A percentile compares a stretch with the other conserved stretches of the same genome.
Evolutionary conservation across 2,113 vertebrate species (phyloP).

Genomic region (Pseudois nayaur): DNA sequence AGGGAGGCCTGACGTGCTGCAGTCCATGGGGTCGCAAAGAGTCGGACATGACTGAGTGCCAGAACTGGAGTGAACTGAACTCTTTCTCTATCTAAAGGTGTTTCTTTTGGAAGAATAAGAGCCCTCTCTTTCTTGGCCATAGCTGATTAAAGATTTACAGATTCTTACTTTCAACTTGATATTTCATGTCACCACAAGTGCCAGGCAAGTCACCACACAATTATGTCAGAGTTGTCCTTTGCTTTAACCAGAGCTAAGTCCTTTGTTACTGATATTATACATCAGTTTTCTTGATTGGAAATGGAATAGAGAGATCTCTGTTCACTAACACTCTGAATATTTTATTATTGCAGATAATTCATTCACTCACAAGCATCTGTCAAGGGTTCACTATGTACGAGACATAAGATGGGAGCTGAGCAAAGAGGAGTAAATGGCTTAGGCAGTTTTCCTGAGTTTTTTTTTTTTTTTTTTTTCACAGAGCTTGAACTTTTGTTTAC

Average conservation of each 20-base stretch:
- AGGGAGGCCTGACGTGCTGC: neutral
- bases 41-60: neutral
- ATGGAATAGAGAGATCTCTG: neutral
- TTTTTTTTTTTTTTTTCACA: neutral
- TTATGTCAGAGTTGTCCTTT: neutral
- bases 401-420: neutral
- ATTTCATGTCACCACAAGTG: neutral
- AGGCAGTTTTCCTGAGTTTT: neutral
- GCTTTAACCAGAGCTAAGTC: neutral
- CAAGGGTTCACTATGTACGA: neutral
- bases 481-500: neutral
- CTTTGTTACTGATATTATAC: neutral
- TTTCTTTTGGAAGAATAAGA: neutral
- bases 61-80: neutral
- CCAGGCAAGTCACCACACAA: neutral
- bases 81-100: neutral
- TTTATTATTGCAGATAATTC: neutral
- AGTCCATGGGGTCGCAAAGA: accelerated
- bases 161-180: neutral
- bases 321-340: neutral
- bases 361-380: neutral
- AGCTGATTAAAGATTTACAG: neutral
- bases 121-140: neutral
- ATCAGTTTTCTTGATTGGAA: neutral
- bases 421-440: neutral